Conservation (phyloP, 1,140 invertebrate genomes). For the Maconellicoccus hirsutus region DNA sequence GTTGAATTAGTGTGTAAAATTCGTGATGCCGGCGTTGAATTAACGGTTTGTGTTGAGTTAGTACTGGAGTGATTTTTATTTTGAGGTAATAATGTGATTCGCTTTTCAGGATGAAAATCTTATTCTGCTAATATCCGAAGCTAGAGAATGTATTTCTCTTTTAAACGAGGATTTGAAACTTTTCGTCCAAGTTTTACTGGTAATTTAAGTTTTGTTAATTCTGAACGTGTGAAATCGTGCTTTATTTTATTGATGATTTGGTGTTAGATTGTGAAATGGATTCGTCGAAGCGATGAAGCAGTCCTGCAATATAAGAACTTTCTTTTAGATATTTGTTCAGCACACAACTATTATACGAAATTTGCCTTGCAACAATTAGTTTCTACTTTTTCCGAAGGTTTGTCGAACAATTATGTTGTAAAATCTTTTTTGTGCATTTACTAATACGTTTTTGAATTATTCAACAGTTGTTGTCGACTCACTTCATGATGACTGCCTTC, state of each 20-base stretch:
- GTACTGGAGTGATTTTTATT: too few species aligned
- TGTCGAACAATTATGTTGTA: slow-evolving; percentile 20
- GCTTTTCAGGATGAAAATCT: slow-evolving; percentile 44
- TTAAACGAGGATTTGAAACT: slow-evolving; percentile 42
- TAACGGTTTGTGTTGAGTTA: too few species aligned
- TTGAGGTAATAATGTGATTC: background rate
- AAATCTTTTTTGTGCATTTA: too few species aligned
- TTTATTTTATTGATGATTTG: background rate
- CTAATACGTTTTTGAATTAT: too few species aligned
- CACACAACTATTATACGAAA: slow-evolving; percentile 47
- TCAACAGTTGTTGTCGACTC: slow-evolving; percentile 26
- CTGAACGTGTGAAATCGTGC: too few species aligned
- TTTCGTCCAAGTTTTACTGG: slow-evolving; percentile 47
- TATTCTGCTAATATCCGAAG: slow-evolving; percentile 40
- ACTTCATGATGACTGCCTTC: slow-evolving; percentile 31
- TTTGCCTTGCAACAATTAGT: slow-evolving; percentile 45
- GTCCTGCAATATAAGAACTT: slow-evolving; percentile 46
- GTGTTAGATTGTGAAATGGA: slow-evolving; percentile 43
- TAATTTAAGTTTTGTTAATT: slow-evolving; percentile 25
- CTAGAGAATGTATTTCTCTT: slow-evolving; percentile 44
- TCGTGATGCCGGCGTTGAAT: slow-evolving; percentile 34
- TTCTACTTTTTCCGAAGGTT: slow-evolving; percentile 41
- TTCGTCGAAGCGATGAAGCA: slow-evolving; percentile 36
- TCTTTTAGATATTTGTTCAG: slow-evolving; percentile 47
- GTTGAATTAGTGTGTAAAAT: slow-evolving; percentile 34